Evolutionary conservation across 2,113 vertebrate species (phyloP).

Genomic region (Nyctibius bracteatus): DNA sequence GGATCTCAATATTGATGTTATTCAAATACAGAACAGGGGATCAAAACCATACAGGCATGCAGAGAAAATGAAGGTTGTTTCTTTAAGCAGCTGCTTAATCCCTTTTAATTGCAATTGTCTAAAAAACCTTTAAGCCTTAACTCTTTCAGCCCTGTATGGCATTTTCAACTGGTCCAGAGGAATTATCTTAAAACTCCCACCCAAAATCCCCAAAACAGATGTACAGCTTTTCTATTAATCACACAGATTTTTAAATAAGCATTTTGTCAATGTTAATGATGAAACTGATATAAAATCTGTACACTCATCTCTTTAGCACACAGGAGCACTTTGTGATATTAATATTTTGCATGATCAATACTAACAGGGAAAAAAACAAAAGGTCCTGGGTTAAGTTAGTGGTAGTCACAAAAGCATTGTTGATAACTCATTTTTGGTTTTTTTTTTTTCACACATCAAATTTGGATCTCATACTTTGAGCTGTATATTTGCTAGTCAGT

Average conservation of each 20-base stretch:
- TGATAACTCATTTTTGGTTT: neutral
- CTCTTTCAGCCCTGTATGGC: neutral
- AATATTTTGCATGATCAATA: neutral
- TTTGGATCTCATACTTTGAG: neutral
- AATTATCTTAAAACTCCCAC: neutral
- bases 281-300: neutral
- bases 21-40: neutral
- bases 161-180: neutral
- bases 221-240: neutral
- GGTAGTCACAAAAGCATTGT: neutral
- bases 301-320: neutral
- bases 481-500: neutral
- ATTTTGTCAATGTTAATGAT: neutral
- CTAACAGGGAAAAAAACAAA: neutral
- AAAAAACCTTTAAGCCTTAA: neutral
- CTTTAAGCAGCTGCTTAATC: neutral
- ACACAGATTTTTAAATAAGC: neutral
- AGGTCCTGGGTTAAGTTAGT: rapidly evolving
- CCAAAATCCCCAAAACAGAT: neutral
- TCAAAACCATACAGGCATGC: neutral
- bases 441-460: neutral
- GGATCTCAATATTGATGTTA: neutral
- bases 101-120: neutral
- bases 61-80: neutral
- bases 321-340: neutral